Conservation (phyloP, 1,140 invertebrate genomes). For the Samia ricini region DNA sequence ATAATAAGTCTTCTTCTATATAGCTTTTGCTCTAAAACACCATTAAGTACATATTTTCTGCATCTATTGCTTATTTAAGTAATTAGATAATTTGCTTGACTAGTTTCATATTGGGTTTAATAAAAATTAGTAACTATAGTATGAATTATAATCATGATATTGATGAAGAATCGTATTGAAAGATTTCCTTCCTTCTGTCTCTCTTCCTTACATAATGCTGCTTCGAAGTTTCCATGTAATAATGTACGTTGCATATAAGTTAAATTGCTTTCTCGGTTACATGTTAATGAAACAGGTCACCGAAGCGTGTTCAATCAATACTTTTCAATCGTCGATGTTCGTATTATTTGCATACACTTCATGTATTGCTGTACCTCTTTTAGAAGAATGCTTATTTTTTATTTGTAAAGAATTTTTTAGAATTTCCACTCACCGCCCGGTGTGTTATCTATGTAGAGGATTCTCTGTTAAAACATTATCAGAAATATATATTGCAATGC, state of each 20-base stretch:
- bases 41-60: not conserved
- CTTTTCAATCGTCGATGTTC: constrained; percentile 4
- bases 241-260: constrained; percentile 4
- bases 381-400: not conserved
- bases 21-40: not conserved
- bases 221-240: constrained; percentile 1
- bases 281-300: constrained; percentile 6
- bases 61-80: not conserved
- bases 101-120: too few species aligned
- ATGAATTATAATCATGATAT: not conserved
- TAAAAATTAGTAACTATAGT: too few species aligned
- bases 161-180: not conserved
- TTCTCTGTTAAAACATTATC: not conserved
- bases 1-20: not conserved
- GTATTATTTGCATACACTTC: not conserved
- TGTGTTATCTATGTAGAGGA: not conserved
- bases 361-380: not conserved
- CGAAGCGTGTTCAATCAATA: constrained; percentile 5
- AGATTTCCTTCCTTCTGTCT: not conserved
- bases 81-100: too few species aligned
- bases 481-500: not conserved
- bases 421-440: not conserved
- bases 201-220: not conserved
- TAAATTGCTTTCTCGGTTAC: not conserved
- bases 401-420: not conserved